Evolutionary conservation across 2,888 invertebrate species (phyloP).

Genomic region (Heliconius ismenius): DNA sequence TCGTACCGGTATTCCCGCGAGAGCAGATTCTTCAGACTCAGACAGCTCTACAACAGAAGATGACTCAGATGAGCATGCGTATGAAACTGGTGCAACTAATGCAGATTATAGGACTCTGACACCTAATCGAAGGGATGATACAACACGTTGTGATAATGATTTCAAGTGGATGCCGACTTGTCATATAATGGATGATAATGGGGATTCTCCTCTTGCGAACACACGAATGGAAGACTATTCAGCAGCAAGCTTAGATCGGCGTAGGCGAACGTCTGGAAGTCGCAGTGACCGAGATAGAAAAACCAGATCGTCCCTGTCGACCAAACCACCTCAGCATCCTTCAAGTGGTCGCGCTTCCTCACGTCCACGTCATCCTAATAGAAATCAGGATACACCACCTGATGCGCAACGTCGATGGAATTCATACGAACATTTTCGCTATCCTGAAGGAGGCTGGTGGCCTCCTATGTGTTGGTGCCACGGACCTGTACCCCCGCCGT

Average conservation of each 20-base stretch:
- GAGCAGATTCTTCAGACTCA: slow-evolving; percentile 70
- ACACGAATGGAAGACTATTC: slow-evolving; percentile 63
- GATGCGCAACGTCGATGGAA: slow-evolving; percentile 77
- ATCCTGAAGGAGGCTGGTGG: slow-evolving; percentile 81
- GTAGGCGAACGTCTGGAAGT: slow-evolving; percentile 74
- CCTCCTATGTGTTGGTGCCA: slow-evolving; percentile 75
- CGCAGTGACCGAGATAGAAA: slow-evolving; percentile 85
- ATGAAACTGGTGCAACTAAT: slow-evolving; percentile 82
- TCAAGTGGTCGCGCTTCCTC: slow-evolving; percentile 70
- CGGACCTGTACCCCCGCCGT: slow-evolving; percentile 72
- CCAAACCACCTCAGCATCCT: slow-evolving; percentile 77
- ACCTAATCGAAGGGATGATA: slow-evolving; percentile 77
- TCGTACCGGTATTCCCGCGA: slow-evolving; percentile 66
- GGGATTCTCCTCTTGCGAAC: slow-evolving; percentile 58
- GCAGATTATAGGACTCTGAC: slow-evolving; percentile 82
- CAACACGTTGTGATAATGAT: slow-evolving; percentile 85
- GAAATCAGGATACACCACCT: slow-evolving; percentile 69
- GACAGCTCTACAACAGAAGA: slow-evolving; percentile 68
- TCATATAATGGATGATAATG: slow-evolving; percentile 63
- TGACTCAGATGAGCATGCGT: slow-evolving; percentile 70
- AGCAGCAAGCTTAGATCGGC: slow-evolving; percentile 80
- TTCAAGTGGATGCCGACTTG: slow-evolving; percentile 85
- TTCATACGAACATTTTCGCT: slow-evolving; percentile 83
- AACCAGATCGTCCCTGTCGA: slow-evolving; percentile 82
- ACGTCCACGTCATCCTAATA: slow-evolving; percentile 62